Evolutionary conservation across 2,888 invertebrate species (phyloP).

Genomic region (Rotaria socialis): DNA sequence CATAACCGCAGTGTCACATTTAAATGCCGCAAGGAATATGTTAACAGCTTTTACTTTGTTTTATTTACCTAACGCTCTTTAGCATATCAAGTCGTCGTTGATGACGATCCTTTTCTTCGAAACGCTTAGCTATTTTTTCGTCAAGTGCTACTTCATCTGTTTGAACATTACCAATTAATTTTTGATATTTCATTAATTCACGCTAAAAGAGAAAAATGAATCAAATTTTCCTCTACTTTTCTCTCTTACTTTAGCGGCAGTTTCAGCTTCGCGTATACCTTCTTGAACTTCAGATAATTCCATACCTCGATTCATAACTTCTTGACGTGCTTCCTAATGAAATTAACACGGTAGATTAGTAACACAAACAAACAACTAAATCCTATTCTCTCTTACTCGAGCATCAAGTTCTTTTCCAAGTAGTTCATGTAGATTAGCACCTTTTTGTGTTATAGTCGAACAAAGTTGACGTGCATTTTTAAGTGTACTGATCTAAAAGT

Average conservation of each 20-base stretch:
- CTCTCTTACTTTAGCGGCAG: slow-evolving; percentile 63
- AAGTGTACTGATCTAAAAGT: slow-evolving; percentile 71
- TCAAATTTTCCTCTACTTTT: neutral
- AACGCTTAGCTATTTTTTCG: slow-evolving; percentile 82
- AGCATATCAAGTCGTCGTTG: slow-evolving; percentile 85
- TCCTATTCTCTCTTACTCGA: slow-evolving; percentile 63
- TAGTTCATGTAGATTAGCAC: slow-evolving; percentile 82
- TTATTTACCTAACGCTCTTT: slow-evolving; percentile 77
- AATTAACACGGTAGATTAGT: slow-evolving; percentile 8
- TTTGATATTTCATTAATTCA: slow-evolving; percentile 69
- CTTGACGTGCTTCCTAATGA: slow-evolving; percentile 69
- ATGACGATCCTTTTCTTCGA: slow-evolving; percentile 81
- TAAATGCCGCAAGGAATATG: no score
- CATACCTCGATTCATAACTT: slow-evolving; percentile 75
- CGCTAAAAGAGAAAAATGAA: slow-evolving; percentile 56
- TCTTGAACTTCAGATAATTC: slow-evolving; percentile 76
- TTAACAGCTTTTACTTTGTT: neutral
- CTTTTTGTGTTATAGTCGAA: slow-evolving; percentile 82
- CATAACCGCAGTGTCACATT: no score
- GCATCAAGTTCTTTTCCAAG: slow-evolving; percentile 82
- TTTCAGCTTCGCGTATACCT: slow-evolving; percentile 72
- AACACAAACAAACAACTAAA: neutral
- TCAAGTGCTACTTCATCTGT: slow-evolving; percentile 82
- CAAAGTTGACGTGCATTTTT: slow-evolving; percentile 79
- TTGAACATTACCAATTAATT: slow-evolving; percentile 76